Evolutionary conservation across 53 echinoderm and acorn worm genomes (phyloP), one percentile per base, ranked within the genome.

Genomic region (Holothuria leucospilota): DNA sequence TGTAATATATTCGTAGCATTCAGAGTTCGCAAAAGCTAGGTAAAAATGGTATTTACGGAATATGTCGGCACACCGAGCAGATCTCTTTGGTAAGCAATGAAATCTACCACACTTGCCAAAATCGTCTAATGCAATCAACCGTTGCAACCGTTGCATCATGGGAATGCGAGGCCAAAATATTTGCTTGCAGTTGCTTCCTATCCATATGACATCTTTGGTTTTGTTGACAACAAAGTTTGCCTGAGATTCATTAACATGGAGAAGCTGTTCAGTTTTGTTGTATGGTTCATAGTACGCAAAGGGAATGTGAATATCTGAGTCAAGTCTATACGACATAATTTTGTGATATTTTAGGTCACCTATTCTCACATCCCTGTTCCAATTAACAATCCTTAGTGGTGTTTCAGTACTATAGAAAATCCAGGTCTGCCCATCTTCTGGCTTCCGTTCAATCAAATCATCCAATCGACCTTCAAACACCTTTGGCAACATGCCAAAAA

Each of bases 161-260:
- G 91, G 91, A 82, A 91, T 86, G 11, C 93, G 87, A 14, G 95
- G 95, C 95, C 95, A 95, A 74, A 87, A 93, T 13, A 93, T 73
- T 30, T 81, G 78, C 24, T 61, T 21, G 28, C 90, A 90, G 52
- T 90, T 90, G 53, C 82, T 90, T 49, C 21, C 84, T 82, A 87
- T 91, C 91, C 87, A 91, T 0, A 82, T 83, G 5, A 82, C 51
- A 23, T 79, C 38, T 30, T 77, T 63, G 5, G 87, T 82, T 34
- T 83, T 87, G 34, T 87, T 87, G 41, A 41, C 28, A 24, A 13
- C 20, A 29, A 75, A 75, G 6, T 85, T 41, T 9, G 41, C 69
- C 23, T 53, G 52, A 74, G 66, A 84, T 18, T 16, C 49, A n/a
- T 68, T 81, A 11, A 21, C 23, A 20, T 80, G 46, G 26, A 25